These are phyloP conservation scores for Anguilla obscura DNA, from an alignment of 2,797 vertebrate genomes.

Conservation along the genomic window DNA sequence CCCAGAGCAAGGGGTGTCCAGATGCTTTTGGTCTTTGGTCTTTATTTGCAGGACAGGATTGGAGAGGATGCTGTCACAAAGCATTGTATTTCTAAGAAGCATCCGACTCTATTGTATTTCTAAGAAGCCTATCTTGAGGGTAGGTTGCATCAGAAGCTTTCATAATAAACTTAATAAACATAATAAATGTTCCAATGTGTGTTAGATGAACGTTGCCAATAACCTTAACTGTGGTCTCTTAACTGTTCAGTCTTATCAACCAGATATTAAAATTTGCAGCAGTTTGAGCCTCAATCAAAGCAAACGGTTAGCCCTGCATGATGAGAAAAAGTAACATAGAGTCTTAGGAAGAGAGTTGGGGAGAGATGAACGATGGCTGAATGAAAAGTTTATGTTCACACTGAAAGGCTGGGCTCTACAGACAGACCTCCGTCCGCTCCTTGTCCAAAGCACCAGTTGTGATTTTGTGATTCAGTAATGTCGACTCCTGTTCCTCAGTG, in stretches of 20 bases:
- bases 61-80: too few relatives aligned
- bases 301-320: neutral
- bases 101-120: too few relatives aligned
- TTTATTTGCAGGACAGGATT: too few relatives aligned
- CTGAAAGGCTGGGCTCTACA: neutral
- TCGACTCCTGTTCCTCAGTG: conserved; percentile 42
- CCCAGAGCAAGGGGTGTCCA: too few relatives aligned
- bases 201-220: neutral
- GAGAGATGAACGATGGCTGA: neutral
- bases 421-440: neutral
- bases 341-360: neutral
- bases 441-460: neutral
- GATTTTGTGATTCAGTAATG: neutral
- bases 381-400: neutral
- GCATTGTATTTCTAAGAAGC: too few relatives aligned
- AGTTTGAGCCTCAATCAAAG: neutral
- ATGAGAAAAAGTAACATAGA: neutral
- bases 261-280: neutral
- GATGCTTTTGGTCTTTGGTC: too few relatives aligned
- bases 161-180: too few relatives aligned
- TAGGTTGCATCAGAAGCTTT: too few relatives aligned
- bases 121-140: too few relatives aligned
- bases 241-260: neutral
- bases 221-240: neutral
- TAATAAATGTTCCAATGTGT: neutral